Evolutionary conservation across 2,888 invertebrate species (phyloP), one percentile per base, ranked within the genome.

Genomic region (Empis livida): DNA sequence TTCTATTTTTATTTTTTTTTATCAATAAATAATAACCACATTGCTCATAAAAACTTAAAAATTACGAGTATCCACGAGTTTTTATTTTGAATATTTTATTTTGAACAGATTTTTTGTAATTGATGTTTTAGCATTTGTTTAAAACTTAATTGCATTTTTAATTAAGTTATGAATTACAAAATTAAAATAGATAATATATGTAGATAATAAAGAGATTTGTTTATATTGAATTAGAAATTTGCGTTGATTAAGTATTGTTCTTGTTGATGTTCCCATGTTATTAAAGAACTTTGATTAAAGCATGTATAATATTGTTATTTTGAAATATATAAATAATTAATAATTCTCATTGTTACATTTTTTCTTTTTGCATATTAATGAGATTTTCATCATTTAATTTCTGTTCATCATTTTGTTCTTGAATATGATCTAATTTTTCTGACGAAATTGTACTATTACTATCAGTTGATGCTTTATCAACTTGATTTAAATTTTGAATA

Each of bases 1-100:
- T 37, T 37, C n/a, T n/a, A n/a, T n/a, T n/a, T 20, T 5, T 5
- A 20, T 5, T 20, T 5, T 20, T 37, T 37, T 8, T 8, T 37
- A 37, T 37, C 15, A 6, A 38, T 47, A 37, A 41, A 39, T 45
- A 30, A 20, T 47, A 43, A 42, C 42, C 27, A 48, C 42, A 48
- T 37, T 15, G 15, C 6, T 10, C n/a, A n/a, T 37, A 15, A 37
- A 15, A 15, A 30, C 23, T 38, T 42, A 38, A 48, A 50, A 37
- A 44, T 43, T 23, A 14, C 43, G 16, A 47, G 45, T 51, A 43
- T 39, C 37, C 47, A 49, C 48, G 49, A 50, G 48, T 46, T 47
- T 45, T 45, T 23, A 51, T 50, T 52, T 46, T 51, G 42, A 43
- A 42, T 50, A 43, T 31, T 32, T 42, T 46, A 20, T 20, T 20